Conservation (phyloP, 2,797 vertebrate genomes). For the Sarcoramphus papa region DNA sequence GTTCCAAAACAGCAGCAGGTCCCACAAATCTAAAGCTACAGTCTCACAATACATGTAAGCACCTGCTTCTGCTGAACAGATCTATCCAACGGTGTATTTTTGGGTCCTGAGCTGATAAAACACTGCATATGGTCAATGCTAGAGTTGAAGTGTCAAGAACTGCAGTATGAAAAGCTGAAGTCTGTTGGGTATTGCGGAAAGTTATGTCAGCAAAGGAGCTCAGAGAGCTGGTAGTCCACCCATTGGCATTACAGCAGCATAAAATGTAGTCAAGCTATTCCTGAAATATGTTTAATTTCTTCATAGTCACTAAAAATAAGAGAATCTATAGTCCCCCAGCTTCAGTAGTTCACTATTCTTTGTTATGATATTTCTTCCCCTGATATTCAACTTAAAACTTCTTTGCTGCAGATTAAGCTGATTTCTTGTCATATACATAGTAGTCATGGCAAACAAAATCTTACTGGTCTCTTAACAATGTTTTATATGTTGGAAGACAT, state of each 20-base stretch:
- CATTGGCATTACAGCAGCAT: not conserved
- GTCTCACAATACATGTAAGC: not conserved
- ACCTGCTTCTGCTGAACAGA: not conserved
- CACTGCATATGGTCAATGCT: not conserved
- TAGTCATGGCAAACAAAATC: not conserved
- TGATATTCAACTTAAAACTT: not conserved
- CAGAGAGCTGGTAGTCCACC: not conserved
- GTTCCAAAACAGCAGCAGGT: not conserved
- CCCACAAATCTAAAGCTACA: not conserved
- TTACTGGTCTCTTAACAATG: not conserved
- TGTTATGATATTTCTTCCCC: not conserved
- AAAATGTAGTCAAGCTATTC: not conserved
- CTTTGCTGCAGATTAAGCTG: not conserved
- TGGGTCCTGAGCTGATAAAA: not conserved
- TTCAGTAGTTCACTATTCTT: not conserved
- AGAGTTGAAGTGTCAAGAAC: not conserved
- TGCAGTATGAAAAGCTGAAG: not conserved
- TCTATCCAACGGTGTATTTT: not conserved
- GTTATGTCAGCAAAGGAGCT: not conserved
- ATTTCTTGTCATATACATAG: not conserved
- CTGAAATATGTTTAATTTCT: not conserved
- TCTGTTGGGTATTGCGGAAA: not conserved
- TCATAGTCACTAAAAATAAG: not conserved
- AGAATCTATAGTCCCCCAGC: not conserved
- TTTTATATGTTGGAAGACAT: not conserved